A percentile compares a stretch with the other conserved stretches of the same genome.
phyloP scores from a whole-genome alignment of 2,888 invertebrate genomes.

The Dasysyrphus albostriatus region DNA sequence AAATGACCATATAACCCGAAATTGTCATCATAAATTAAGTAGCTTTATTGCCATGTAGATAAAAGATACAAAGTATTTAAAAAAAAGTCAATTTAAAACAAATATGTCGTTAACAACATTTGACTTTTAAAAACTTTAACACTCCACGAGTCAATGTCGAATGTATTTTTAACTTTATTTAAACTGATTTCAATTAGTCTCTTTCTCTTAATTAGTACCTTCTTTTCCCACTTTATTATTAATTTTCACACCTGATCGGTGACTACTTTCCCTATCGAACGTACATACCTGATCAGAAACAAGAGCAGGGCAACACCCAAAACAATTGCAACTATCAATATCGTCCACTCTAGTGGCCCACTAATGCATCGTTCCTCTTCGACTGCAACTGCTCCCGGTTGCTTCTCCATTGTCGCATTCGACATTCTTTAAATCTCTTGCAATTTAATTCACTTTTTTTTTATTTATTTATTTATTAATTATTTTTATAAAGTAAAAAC shows the following conservation, averaged over 20 bases:
- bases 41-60: too few relatives aligned
- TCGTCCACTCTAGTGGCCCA: constrained; percentile 65
- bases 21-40: too few relatives aligned
- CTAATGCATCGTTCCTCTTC: constrained; percentile 62
- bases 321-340: constrained; percentile 62
- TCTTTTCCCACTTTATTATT: not conserved
- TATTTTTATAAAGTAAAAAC: not conserved
- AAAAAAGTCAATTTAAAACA: not conserved
- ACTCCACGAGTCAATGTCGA: not conserved
- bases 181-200: not conserved
- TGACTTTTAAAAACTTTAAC: not conserved
- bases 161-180: not conserved
- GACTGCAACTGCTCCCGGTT: constrained; percentile 20
- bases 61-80: not conserved
- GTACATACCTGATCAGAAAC: constrained; percentile 69
- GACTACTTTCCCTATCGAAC: constrained; percentile 62
- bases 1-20: too few relatives aligned
- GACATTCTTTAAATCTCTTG: not conserved
- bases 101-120: not conserved
- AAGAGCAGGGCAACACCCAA: constrained; percentile 65
- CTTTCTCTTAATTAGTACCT: not conserved
- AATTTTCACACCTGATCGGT: constrained; percentile 27
- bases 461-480: constrained; percentile 22
- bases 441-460: constrained; percentile 19
- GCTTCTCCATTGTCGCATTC: constrained; percentile 51